Evolutionary conservation across 2,797 vertebrate species (phyloP), one percentile per base, ranked within the genome.

Genomic region (Graptemys geographica): DNA sequence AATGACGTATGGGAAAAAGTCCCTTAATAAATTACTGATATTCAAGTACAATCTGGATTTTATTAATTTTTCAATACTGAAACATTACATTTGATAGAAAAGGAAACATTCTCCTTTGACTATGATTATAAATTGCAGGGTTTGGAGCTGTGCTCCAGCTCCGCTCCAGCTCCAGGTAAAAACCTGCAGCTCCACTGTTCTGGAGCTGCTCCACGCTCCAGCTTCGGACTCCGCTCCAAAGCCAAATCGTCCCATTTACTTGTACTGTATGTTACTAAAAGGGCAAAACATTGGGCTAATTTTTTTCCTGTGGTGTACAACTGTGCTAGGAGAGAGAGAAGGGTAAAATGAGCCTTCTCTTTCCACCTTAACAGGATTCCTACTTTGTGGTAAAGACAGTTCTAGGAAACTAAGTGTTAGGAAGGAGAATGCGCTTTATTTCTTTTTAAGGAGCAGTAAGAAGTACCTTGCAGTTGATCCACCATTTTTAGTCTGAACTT

Each of bases 21-120:
- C 90, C 55, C 92, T 97, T 97, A 78, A 86, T 94, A 95, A 94
- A 91, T 72, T 72, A 72, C 65, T 72, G n/a, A 69, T 72, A 23
- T 23, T 21, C 25, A 47, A 8, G 74, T 31, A 78, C 25, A 78
- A 78, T 49, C 13, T 78, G 44, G 41, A 78, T 78, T 78, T 78
- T 78, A 15, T 78, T 28, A 78, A 31, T 49, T 47, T 49, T 78
- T 47, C 27, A 28, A 5, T 78, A 49, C 44, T 47, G 25, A 15
- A 47, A 78, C 44, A 28, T 78, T 37, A 27, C 3, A 2, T 79
- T 88, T 3, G 12, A 2, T 53, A 72, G 13, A 72, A 94, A 87
- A 4, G 69, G 88, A 57, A 5, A 16, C 0, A 55, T 52, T 84
- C 19, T 84, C 87, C 8, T 78, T 6, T 87, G 53, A 65, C 16